Evolutionary conservation across 2,888 invertebrate genomes (phyloP).

Genomic region (Xestia c-nigrum): DNA sequence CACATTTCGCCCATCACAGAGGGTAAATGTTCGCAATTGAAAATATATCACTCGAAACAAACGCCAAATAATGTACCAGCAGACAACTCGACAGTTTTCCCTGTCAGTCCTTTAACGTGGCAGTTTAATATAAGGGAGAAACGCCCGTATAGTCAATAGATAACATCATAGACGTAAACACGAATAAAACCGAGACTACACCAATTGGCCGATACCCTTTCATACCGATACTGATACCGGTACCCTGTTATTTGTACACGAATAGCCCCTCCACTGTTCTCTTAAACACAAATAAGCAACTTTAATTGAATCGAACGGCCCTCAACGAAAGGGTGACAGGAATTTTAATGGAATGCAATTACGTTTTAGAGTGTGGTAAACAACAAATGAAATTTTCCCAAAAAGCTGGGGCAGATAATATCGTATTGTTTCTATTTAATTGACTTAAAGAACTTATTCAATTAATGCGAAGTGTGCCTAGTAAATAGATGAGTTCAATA

Average conservation of each 20-base stretch:
- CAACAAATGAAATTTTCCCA: constrained; percentile 61
- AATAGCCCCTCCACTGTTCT: constrained; percentile 65
- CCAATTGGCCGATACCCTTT: constrained; percentile 87
- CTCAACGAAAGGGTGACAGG: constrained; percentile 79
- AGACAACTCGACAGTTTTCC: constrained; percentile 69
- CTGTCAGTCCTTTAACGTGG: constrained; percentile 74
- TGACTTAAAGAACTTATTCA: constrained; percentile 42
- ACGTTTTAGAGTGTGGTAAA: constrained; percentile 67
- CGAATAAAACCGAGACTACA: constrained; percentile 77
- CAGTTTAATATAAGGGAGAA: constrained; percentile 85
- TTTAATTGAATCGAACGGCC: constrained; percentile 85
- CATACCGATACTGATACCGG: constrained; percentile 70
- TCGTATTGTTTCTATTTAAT: constrained; percentile 52
- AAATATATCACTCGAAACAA: constrained; percentile 52
- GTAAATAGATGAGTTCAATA: constrained; percentile 16
- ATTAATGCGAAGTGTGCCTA: constrained; percentile 10
- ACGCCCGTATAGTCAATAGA: constrained; percentile 85
- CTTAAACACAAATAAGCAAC: constrained; percentile 82
- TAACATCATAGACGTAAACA: constrained; percentile 88
- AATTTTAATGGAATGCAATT: constrained; percentile 82
- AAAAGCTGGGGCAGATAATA: constrained; percentile 53
- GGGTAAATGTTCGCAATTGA: constrained; percentile 33
- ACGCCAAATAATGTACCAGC: constrained; percentile 35
- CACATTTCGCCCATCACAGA: constrained; percentile 42
- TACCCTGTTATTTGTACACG: constrained; percentile 64